These are phyloP conservation scores for Sebastes fasciatus DNA, from an alignment of 2,113 vertebrate species.

Conservation along the genomic window DNA sequence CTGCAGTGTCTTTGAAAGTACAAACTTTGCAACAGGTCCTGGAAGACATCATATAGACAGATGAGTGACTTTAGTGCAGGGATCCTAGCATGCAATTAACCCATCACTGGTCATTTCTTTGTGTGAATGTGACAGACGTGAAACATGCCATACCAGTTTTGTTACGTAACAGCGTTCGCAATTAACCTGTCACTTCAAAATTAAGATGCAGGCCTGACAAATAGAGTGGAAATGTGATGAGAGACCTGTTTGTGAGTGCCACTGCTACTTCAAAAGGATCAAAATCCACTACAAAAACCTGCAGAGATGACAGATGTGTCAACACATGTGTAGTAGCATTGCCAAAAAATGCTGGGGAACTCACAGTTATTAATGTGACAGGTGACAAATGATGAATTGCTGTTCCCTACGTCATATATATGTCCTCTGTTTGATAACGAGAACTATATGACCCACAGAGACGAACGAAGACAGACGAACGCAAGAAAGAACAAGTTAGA, in stretches of 20 bases:
- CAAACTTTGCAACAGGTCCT: neutral
- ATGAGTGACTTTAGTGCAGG: conserved; percentile 1
- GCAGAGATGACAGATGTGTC: neutral
- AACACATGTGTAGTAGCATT: neutral
- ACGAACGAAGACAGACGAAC: neutral
- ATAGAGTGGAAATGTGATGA: neutral
- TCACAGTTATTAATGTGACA: conserved; percentile 17
- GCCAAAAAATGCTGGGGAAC: conserved; percentile 1
- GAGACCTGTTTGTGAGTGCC: neutral
- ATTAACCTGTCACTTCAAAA: conserved; percentile 59
- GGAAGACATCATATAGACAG: conserved; percentile 12
- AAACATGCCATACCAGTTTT: conserved; percentile 47
- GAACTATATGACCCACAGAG: neutral
- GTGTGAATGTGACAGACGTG: conserved; percentile 19
- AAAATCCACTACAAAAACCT: conserved; percentile 9
- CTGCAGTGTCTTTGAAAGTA: neutral
- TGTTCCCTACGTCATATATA: neutral
- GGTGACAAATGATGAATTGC: conserved; percentile 22
- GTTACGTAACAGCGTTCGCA: conserved; percentile 13
- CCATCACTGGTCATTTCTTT: conserved; percentile 22
- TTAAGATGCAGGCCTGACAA: conserved; percentile 30
- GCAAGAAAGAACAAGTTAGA: conserved; percentile 30
- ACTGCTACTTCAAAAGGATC: conserved; percentile 15
- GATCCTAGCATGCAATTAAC: neutral
- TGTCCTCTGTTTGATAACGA: conserved; percentile 4